phyloP scores from a whole-genome alignment of 2,888 invertebrate genomes.

The Blastobasis adustella region DNA sequence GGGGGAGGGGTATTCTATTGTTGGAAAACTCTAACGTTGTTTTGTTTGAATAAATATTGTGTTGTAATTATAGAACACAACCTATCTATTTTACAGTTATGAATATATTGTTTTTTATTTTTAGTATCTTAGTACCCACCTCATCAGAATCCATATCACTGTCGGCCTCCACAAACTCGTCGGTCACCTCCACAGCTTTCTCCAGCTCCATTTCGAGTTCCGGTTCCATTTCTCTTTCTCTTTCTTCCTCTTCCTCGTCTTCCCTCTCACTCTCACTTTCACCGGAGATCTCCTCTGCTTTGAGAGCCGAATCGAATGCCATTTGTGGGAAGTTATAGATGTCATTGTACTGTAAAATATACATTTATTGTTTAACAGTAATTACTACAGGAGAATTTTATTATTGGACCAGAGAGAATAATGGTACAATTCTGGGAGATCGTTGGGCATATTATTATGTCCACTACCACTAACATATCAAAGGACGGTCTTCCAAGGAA shows the following conservation, averaged over 20 bases:
- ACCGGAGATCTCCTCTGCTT: slow-evolving; percentile 87
- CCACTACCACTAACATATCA: too few relatives aligned
- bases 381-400: too few relatives aligned
- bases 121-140: slow-evolving; percentile 26
- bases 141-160: slow-evolving; percentile 75
- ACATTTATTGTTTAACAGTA: background rate
- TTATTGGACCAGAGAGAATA: background rate
- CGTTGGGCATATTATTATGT: too few relatives aligned
- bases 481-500: too few relatives aligned
- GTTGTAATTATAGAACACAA: too few relatives aligned
- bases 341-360: slow-evolving; percentile 88
- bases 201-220: slow-evolving; percentile 79
- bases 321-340: slow-evolving; percentile 98
- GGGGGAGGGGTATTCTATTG: too few relatives aligned
- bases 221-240: slow-evolving; percentile 72
- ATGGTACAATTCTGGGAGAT: background rate
- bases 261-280: slow-evolving; percentile 80
- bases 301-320: slow-evolving; percentile 94
- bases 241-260: slow-evolving; percentile 74
- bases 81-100: too few relatives aligned
- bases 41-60: too few relatives aligned
- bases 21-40: too few relatives aligned
- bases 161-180: slow-evolving; percentile 83
- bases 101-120: too few relatives aligned
- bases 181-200: slow-evolving; percentile 74